Base-by-base conservation (phyloP, 1,140 invertebrate species). In the Reticulitermes speratus region DNA sequence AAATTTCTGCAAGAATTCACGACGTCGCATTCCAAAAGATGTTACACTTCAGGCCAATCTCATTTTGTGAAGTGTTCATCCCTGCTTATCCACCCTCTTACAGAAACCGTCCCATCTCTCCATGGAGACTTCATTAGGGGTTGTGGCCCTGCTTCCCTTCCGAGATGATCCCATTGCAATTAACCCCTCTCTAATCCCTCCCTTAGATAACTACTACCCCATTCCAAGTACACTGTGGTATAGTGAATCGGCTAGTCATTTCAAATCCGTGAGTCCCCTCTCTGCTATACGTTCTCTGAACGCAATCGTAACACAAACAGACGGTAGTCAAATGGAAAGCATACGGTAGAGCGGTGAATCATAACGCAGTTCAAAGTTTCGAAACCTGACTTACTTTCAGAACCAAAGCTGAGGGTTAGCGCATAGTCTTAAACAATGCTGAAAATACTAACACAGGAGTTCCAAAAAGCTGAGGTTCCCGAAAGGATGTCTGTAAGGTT, bases 71-170 rank as follows among this genome's bases (percentile, higher is more conserved):
- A 30, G 8, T 75, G 65, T 75, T 75, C n/a, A 75, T 9, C 65
- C 65, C 65, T 75, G 65, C n/a, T 8, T 30, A 30, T 75, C 65
- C 65, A n/a, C 65, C 65, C 65, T 30, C 65, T 75, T 75, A 30
- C 25, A 30, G n/a, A 6, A 75, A 6, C n/a, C 3, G 14, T 75
- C n/a, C n/a, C 65, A 14, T 75, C 25, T 75, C 65, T 75, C 65
- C 65, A 75, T 25, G 65, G 65, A 75, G 65, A 59, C 84, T 84
- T 84, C 84, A 84, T 84, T 84, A 84, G 84, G 65, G 84, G 84
- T 59, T 48, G 45, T 45, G 84, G 84, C 84, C 84, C 55, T 84
- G 84, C 14, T 84, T 84, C 84, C 32, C 83, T 38, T 44, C 83
- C 48, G 21, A n/a, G 84, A 84, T 16, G 48, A 84, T 84, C 84